Percentiles rank a stretch among this genome's conserved stretches.
Evolutionary conservation across 2,888 invertebrate genomes (phyloP).

Genomic region (Himalopsyche japonica): DNA sequence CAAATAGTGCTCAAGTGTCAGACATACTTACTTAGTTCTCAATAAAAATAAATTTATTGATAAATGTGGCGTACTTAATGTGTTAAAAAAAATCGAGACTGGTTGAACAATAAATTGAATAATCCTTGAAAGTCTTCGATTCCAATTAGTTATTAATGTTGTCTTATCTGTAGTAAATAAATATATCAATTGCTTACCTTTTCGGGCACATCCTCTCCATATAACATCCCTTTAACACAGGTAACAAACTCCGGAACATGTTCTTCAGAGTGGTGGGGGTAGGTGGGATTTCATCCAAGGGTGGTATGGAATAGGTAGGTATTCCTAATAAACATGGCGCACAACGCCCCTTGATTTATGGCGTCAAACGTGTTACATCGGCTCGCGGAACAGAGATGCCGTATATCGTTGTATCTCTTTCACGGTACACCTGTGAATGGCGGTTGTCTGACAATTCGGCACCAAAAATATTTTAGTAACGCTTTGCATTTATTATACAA

Average conservation of each 20-base stretch:
- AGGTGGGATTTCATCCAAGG: slow-evolving; percentile 46
- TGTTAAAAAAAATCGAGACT: no score
- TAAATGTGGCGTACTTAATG: no score
- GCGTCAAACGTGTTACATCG: slow-evolving; percentile 59
- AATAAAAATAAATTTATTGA: no score
- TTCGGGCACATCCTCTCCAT: not conserved
- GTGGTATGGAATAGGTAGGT: not conserved
- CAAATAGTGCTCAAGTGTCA: no score
- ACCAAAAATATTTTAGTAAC: not conserved
- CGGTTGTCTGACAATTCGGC: not conserved
- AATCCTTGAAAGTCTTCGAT: no score
- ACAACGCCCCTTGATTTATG: slow-evolving; percentile 63
- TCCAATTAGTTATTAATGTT: no score
- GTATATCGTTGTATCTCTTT: slow-evolving; percentile 1
- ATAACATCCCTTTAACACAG: not conserved
- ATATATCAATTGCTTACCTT: not conserved
- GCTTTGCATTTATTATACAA: no score
- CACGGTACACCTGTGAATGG: not conserved
- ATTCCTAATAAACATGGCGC: slow-evolving; percentile 54
- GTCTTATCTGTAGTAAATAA: no score
- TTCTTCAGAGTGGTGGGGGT: slow-evolving; percentile 44
- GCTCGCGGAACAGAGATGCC: slow-evolving; percentile 43
- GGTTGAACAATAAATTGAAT: no score
- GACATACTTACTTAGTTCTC: no score
- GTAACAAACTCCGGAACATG: not conserved